Evolutionary conservation across 2,113 vertebrate genomes (phyloP).

Genomic region (Lethenteron reissneri): DNA sequence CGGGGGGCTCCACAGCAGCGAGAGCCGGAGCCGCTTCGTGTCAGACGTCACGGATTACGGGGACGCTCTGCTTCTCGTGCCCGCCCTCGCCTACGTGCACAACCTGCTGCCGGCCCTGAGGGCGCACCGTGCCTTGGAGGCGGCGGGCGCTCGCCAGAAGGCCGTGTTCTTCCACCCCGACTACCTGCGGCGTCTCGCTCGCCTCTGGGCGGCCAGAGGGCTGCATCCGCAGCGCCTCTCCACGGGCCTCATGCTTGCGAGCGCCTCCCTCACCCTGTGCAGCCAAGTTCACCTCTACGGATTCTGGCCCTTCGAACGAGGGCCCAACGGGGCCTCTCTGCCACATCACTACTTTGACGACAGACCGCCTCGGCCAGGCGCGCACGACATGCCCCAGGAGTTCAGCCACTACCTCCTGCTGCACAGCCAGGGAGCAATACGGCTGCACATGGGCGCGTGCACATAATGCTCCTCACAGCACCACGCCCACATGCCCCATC

Average conservation of each 20-base stretch:
- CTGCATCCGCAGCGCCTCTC: slow-evolving; percentile 9
- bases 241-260: slow-evolving; percentile 12
- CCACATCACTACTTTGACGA: slow-evolving; percentile 13
- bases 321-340: not conserved
- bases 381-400: slow-evolving; percentile 13
- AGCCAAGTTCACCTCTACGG: slow-evolving; percentile 12
- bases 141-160: slow-evolving; percentile 8
- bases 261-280: slow-evolving; percentile 11
- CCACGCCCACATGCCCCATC: too few relatives aligned
- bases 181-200: slow-evolving; percentile 8
- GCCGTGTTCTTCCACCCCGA: slow-evolving; percentile 12
- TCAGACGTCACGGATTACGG: slow-evolving; percentile 8
- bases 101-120: slow-evolving; percentile 7
- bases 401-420: slow-evolving; percentile 11
- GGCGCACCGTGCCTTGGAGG: slow-evolving; percentile 4
- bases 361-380: not conserved
- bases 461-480: slow-evolving; percentile 7
- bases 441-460: slow-evolving; percentile 29
- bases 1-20: too few relatives aligned
- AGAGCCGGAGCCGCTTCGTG: not conserved
- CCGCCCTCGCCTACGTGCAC: slow-evolving; percentile 10
- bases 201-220: slow-evolving; percentile 9
- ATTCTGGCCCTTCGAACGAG: slow-evolving; percentile 13
- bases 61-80: slow-evolving; percentile 8
- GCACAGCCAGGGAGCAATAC: slow-evolving; percentile 13